Base-by-base conservation (phyloP, 2,797 vertebrate species). In the Propithecus deckenii region DNA sequence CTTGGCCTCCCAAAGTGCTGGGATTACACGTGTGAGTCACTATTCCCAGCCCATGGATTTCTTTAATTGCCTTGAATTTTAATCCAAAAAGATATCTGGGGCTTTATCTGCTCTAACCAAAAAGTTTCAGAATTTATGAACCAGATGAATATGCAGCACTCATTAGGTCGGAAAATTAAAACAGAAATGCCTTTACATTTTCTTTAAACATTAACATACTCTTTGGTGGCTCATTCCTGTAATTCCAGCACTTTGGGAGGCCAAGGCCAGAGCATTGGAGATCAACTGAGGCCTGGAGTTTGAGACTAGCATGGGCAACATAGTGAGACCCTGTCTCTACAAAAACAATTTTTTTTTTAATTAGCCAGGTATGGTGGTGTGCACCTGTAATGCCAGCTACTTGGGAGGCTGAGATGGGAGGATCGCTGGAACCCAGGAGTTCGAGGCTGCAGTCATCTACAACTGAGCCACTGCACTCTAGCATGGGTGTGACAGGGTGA, bases 101-200 rank as follows among this genome's bases (percentile, higher is more conserved):
- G 41, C 61, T 89, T 95, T 91, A 78, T 86, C 69, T 75, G 59
- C 18, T 76, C 74, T 83, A 83, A 89, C 69, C 11, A 32, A 32
- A 94, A 94, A 91, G 83, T 95, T 94, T 75, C 89, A 96, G 83
- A 94, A 97, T 80, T 86, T 86, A 89, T 55, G 59, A 95, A 89
- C 28, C 55, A 43, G n/a, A 90, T 85, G 85, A 95, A 90, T 74
- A 94, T 76, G 65, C 13, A 88, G 78, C 59, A 72, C n/a, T 90
- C 38, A 57, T 78, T 52, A 75, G 69, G 92, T 52, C 90, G 76
- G 65, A 76, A 95, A 87, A 91, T 89, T 78, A 86, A 95, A 96
- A 84, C 30, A 55, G 25, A 79, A 83, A 72, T 46, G 65, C 28
- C 38, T 91, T 75, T 12, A n/a, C 52, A 48, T 9, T 80, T 80